These are phyloP conservation scores for Pollenia angustigena DNA, from an alignment of 2,888 invertebrate species.

Conservation along the genomic window DNA sequence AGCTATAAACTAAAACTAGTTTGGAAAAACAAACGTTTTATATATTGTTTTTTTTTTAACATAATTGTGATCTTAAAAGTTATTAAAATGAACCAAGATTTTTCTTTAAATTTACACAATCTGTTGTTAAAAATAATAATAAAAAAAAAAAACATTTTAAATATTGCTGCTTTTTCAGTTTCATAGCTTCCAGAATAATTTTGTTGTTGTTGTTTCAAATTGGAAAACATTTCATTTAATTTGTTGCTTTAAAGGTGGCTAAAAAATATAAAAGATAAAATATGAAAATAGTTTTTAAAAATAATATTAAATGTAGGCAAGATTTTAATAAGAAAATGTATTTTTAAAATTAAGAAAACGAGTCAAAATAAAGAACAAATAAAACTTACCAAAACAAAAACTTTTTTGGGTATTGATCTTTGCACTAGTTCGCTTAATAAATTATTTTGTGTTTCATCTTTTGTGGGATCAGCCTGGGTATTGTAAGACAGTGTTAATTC, in stretches of 20 bases:
- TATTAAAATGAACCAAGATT: slow-evolving; percentile 15
- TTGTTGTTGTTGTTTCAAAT: neutral
- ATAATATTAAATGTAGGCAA: neutral
- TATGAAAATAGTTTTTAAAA: slow-evolving; percentile 30
- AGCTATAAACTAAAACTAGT: slow-evolving; percentile 9
- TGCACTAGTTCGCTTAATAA: slow-evolving; percentile 83
- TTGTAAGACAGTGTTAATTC: slow-evolving; percentile 83
- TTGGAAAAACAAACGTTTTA: slow-evolving; percentile 9
- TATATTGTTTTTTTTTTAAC: slow-evolving; percentile 8
- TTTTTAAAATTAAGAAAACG: neutral
- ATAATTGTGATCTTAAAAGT: slow-evolving; percentile 19
- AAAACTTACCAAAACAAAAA: slow-evolving; percentile 83
- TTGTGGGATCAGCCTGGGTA: slow-evolving; percentile 81
- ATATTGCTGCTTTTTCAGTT: slow-evolving; percentile 55
- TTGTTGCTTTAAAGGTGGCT: slow-evolving; percentile 81
- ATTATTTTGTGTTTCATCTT: slow-evolving; percentile 81
- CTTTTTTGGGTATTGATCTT: slow-evolving; percentile 83
- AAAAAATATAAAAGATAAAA: slow-evolving; percentile 49
- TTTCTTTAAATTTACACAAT: slow-evolving; percentile 40
- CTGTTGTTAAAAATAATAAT: slow-evolving; percentile 17
- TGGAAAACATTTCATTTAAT: slow-evolving; percentile 76
- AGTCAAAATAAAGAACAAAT: slow-evolving; percentile 5
- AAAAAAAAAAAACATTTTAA: slow-evolving; percentile 25
- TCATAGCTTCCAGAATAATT: slow-evolving; percentile 35
- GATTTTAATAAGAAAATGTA: slow-evolving; percentile 8